Conservation (phyloP, 2,113 vertebrate species). For the Forbesichthys papilliferus region DNA sequence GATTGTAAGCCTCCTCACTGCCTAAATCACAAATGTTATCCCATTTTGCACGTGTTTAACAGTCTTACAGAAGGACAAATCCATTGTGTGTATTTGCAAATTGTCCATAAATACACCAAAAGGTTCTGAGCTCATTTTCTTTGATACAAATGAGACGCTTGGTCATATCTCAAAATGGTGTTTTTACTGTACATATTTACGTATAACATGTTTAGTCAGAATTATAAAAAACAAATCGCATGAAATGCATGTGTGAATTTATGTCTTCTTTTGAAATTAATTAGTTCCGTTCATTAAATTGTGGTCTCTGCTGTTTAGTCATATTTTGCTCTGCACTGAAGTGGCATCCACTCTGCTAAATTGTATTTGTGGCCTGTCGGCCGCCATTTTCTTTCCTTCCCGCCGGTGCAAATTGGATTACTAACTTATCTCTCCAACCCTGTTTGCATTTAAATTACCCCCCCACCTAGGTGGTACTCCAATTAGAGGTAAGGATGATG, state of each 20-base stretch:
- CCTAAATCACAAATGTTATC: background rate
- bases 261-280: too few species aligned
- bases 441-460: slow-evolving; percentile 96
- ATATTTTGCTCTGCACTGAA: slow-evolving; percentile 31
- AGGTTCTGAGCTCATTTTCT: background rate
- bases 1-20: slow-evolving; percentile 35
- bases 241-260: too few species aligned
- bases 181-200: background rate
- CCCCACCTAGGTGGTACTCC: slow-evolving; percentile 96
- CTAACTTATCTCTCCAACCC: slow-evolving; percentile 86
- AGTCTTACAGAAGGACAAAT: slow-evolving; percentile 20
- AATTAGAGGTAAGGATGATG: slow-evolving; percentile 98
- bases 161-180: background rate
- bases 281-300: too few species aligned
- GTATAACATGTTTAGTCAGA: too few species aligned
- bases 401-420: slow-evolving; percentile 60
- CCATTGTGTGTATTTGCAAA: background rate
- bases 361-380: slow-evolving; percentile 40
- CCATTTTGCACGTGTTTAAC: slow-evolving; percentile 17
- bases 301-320: background rate
- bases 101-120: slow-evolving; percentile 12
- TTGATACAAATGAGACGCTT: background rate
- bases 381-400: slow-evolving; percentile 53
- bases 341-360: slow-evolving; percentile 36
- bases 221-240: too few species aligned